Percentiles rank a stretch among this genome's conserved stretches.
phyloP scores from a whole-genome alignment of 2,113 vertebrate species.

The Isurus oxyrinchus region DNA sequence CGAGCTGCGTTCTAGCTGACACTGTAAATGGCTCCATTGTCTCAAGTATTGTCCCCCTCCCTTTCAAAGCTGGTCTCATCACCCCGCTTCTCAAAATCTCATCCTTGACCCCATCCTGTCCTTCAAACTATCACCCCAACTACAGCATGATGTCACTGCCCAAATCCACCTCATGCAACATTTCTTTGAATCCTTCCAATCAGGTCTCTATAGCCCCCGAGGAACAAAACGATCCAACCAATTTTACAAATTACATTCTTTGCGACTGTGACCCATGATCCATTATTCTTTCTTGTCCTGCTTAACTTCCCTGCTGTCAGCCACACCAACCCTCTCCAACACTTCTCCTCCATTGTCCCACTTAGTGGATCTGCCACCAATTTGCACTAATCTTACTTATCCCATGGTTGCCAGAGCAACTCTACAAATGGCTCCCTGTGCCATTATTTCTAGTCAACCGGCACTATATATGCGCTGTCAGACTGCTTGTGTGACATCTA shows the following conservation, averaged over 20 bases:
- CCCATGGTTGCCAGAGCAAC: too few species aligned
- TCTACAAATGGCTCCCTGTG: too few species aligned
- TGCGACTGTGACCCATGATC: not conserved
- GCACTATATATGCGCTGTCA: too few species aligned
- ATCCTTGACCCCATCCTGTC: not conserved
- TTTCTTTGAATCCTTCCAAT: too few species aligned
- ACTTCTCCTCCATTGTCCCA: too few species aligned
- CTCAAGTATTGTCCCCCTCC: not conserved
- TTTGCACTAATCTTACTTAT: too few species aligned
- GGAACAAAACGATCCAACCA: not conserved
- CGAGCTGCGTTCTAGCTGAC: not conserved
- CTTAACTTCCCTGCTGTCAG: not conserved
- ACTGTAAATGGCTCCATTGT: not conserved
- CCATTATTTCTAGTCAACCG: too few species aligned
- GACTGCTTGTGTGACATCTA: too few species aligned
- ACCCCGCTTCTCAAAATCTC: not conserved
- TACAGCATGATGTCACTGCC: too few species aligned
- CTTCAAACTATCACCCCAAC: not conserved
- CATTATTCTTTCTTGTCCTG: not conserved
- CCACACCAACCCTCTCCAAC: too few species aligned
- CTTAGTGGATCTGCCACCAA: too few species aligned
- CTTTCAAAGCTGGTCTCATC: not conserved
- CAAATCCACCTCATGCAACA: too few species aligned
- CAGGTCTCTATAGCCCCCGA: not conserved
- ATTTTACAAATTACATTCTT: not conserved